phyloP scores from a whole-genome alignment of 2,888 invertebrate species.

The Plagodis pulveraria region DNA sequence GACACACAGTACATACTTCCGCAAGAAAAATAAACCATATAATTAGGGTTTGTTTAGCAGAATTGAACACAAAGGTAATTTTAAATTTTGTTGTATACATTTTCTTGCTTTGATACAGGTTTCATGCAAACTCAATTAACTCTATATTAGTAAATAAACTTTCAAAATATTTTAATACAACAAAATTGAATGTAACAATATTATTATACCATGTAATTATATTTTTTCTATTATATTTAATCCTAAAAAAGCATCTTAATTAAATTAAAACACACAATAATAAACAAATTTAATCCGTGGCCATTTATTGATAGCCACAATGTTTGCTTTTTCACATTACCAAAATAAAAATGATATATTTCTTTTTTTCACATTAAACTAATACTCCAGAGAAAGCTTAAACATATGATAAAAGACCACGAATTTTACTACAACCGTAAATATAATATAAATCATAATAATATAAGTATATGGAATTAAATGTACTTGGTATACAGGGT shows the following conservation, averaged over 20 bases:
- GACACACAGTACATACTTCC: too few species aligned
- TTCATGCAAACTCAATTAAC: slow-evolving; percentile 9
- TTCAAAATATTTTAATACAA: slow-evolving; percentile 16
- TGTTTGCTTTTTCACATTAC: background rate
- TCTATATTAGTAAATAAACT: slow-evolving; percentile 12
- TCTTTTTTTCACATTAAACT: too few species aligned
- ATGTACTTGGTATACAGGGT: too few species aligned
- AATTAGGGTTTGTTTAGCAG: too few species aligned
- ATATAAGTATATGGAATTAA: too few species aligned
- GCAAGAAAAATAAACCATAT: too few species aligned
- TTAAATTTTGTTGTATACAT: too few species aligned
- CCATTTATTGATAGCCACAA: slow-evolving; percentile 1
- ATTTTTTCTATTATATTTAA: slow-evolving; percentile 8
- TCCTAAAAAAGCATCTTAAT: slow-evolving; percentile 13
- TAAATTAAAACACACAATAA: slow-evolving; percentile 1
- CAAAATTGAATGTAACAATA: slow-evolving; percentile 14
- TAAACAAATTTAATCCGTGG: background rate
- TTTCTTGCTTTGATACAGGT: background rate
- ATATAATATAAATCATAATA: too few species aligned
- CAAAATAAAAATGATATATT: too few species aligned
- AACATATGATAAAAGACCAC: too few species aligned
- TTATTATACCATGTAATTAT: slow-evolving; percentile 1
- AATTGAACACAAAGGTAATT: too few species aligned
- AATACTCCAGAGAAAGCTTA: background rate
- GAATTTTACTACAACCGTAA: too few species aligned